Base-by-base conservation (phyloP, 2,113 vertebrate species). In the Pelobates fuscus region DNA sequence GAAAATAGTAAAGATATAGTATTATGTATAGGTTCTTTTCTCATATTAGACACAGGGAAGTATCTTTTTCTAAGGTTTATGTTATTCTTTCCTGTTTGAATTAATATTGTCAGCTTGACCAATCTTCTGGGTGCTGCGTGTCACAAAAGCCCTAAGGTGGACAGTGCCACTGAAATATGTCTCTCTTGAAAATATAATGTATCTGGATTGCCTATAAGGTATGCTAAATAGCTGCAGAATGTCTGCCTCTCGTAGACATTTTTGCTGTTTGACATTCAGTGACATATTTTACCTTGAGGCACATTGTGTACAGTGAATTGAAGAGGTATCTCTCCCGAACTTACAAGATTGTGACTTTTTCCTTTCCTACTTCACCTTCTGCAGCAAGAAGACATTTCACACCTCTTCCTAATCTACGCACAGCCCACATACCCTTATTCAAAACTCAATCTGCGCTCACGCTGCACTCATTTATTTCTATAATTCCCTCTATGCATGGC, bases 321-420 rank as follows among this genome's bases (percentile, higher is more conserved):
- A 68, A 61, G 27, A 68, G 52, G 44, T 59, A 75, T 59, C 63
- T 76, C 73, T 84, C 84, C 87, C 88, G 77, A 67, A 12, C 83
- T 59, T 66, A 57, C 52, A 65, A 27, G 30, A 75, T 44, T 67
- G 25, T 23, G 20, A 67, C 25, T 30, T 67, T 67, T 68, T 52
- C 25, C 24, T 59, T 26, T 44, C 25, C 8, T 52, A 25, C 65
- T 27, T 37, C 57, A 24, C 55, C 65, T 61, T 68, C 55, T 61
- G 65, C 65, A 21, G 65, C 65, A 66, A 24, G 73, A 77, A 77
- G n/a, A n/a, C n/a, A 77, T 77, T 67, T 77, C 73, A 77, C 73
- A 77, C 64, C 41, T 68, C 65, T 68, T 29, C 17, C 20, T 61
- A 77, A 77, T 77, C 57, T 77, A 46, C 43, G 21, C 55, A 21